Evolutionary conservation across 2,888 invertebrate species (phyloP).

Genomic region (Shargacucullia verbasci): DNA sequence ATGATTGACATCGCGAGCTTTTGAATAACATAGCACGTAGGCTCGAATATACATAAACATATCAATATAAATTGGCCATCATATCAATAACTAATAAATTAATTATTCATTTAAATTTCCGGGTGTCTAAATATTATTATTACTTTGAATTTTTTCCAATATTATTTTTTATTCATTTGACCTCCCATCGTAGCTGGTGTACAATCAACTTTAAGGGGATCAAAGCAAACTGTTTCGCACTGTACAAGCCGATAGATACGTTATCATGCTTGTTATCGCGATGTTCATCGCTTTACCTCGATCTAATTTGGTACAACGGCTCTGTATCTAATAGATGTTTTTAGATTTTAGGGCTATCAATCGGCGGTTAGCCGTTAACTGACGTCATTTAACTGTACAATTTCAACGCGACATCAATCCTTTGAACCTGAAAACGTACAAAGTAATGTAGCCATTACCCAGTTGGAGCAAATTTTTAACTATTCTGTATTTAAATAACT

Average conservation of each 20-base stretch:
- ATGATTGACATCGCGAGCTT: too few species aligned
- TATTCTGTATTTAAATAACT: too few species aligned
- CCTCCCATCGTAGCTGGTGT: too few species aligned
- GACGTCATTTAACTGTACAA: constrained; percentile 43
- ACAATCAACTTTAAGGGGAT: constrained; percentile 7
- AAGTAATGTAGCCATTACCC: constrained; percentile 26
- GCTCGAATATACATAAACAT: too few species aligned
- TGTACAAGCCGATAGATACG: constrained; percentile 67
- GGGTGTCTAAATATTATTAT: too few species aligned
- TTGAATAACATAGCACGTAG: too few species aligned
- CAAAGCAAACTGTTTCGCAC: constrained; percentile 62
- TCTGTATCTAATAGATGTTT: constrained; percentile 58
- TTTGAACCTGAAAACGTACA: constrained; percentile 39
- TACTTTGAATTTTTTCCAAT: too few species aligned
- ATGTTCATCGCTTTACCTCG: constrained; percentile 78
- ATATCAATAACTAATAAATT: too few species aligned
- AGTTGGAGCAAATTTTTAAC: background rate
- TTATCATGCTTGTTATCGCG: constrained; percentile 73
- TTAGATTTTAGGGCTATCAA: constrained; percentile 59
- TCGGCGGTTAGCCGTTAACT: constrained; percentile 43
- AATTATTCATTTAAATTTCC: too few species aligned
- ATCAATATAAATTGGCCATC: too few species aligned
- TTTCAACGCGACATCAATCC: constrained; percentile 34
- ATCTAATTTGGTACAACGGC: constrained; percentile 74
- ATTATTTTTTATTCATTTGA: too few species aligned